Evolutionary conservation across 2,797 vertebrate genomes (phyloP), one percentile per base, ranked within the genome.

Genomic region (Bufotes viridis): DNA sequence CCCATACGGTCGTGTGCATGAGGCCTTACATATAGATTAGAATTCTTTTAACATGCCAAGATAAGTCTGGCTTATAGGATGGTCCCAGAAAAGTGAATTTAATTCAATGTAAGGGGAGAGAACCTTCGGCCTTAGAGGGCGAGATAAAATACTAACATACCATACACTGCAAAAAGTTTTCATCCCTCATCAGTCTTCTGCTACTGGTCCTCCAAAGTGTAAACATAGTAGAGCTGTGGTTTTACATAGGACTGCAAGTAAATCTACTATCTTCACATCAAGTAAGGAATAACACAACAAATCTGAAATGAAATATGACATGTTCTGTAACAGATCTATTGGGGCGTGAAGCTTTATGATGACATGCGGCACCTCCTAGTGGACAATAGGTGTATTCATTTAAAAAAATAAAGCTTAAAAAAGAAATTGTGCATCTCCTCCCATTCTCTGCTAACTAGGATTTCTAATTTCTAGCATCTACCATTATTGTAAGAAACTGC

Each of bases 341-440:
- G 57, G 78, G 78, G 57, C 42, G 58, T 60, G 4, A 80, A 60
- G 26, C 57, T 34, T 80, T 61, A 80, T 20, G 57, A 55, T 80
- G 78, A 61, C 26, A 20, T 29, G 26, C 15, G 79, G 20, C 29
- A 22, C 79, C 79, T 34, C 79, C 79, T 81, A 81, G 79, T 81
- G 79, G 58, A 81, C 11, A 22, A n/a, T 7, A 49, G 79, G 10
- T 81, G 24, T 14, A 81, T 42, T 81, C 10, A 3, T 49, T 15
- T 55, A 2, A 55, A 76, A 55, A n/a, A 34, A 42, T 42, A 42
- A 42, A 42, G 0, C 42, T 42, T 42, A 5, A 2, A 69, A 69
- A 29, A 14, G 1, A 18, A 70, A n/a, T 4, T 2, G 7, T 49
- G 11, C 6, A 1, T 74, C 34, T 74, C 72, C 42, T 75, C 72